Evolutionary conservation across 2,797 vertebrate species (phyloP), one percentile per base, ranked within the genome.

Genomic region (Xenopus petersii): DNA sequence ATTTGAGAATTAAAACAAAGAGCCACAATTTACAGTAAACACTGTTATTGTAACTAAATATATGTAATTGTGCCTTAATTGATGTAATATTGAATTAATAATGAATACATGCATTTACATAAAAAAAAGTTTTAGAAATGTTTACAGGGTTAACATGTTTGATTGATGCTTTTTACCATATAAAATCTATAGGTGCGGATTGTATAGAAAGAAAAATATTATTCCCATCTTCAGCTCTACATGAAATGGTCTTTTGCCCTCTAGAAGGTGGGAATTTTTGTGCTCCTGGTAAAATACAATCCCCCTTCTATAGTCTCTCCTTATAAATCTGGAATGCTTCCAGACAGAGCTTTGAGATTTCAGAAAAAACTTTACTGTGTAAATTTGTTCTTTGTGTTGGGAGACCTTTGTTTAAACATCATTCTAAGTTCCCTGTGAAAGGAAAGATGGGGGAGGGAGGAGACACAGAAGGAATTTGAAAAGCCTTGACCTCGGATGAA

Each of bases 341-440:
- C 92, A 93, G 92, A 91, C 88, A 86, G 87, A 90, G 91, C 91
- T 92, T 92, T 92, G 91, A 92, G 91, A 91, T 92, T 87, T 91
- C 89, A 42, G 91, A 92, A 91, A 91, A 93, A 92, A 92, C 90
- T 88, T 92, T 90, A 92, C 92, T 94, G 92, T 94, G 93, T 93
- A 94, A 93, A 94, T 93, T 93, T 94, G 92, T 88, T 92, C 92
- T 94, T 94, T 94, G 93, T 95, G 91, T 87, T 80, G 87, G 84
- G 87, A 85, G 88, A 80, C 91, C 92, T 94, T 95, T 95, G 93
- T 95, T 94, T 93, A 89, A 92, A 90, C 89, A 91, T 91, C 91
- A 93, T 94, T 93, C 92, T 94, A 91, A 89, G 90, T 88, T 91
- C 92, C 89, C 91, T 90, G 90, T 91, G 92, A 91, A 90, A 89